Evolutionary conservation across 2,113 vertebrate species (phyloP).

Genomic region (Gnathonemus echidnorhynchus): DNA sequence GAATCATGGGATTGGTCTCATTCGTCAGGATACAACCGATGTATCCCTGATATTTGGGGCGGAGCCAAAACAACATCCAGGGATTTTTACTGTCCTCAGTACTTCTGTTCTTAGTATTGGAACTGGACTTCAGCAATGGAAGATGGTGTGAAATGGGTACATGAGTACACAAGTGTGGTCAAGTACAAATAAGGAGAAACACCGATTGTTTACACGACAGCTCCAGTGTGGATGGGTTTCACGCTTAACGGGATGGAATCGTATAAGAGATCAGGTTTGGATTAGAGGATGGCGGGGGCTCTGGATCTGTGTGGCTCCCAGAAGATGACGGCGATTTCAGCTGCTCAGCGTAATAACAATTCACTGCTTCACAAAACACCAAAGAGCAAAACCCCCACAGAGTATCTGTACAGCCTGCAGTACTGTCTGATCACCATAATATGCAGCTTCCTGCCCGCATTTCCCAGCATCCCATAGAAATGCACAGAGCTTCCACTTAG

Average conservation of each 20-base stretch:
- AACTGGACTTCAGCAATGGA: too few species aligned
- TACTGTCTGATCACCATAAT: not conserved
- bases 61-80: too few species aligned
- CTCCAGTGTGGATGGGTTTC: not conserved
- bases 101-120: too few species aligned
- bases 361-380: not conserved
- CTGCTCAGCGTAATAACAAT: not conserved
- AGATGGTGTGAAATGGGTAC: too few species aligned
- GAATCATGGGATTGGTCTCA: not conserved
- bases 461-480: not conserved
- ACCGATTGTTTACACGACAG: not conserved
- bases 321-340: not conserved
- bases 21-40: not conserved
- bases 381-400: not conserved
- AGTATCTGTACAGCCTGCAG: not conserved
- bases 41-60: not conserved
- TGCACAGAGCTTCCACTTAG: not conserved
- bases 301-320: not conserved
- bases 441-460: not conserved
- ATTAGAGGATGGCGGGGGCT: not conserved
- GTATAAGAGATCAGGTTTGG: not conserved
- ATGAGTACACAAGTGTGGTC: not conserved
- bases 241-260: not conserved
- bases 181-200: not conserved
- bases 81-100: too few species aligned